A percentile compares a stretch with the other conserved stretches of the same genome.
These are phyloP conservation scores for Meganola albula DNA, from an alignment of 2,888 invertebrate species.

Conservation along the genomic window DNA sequence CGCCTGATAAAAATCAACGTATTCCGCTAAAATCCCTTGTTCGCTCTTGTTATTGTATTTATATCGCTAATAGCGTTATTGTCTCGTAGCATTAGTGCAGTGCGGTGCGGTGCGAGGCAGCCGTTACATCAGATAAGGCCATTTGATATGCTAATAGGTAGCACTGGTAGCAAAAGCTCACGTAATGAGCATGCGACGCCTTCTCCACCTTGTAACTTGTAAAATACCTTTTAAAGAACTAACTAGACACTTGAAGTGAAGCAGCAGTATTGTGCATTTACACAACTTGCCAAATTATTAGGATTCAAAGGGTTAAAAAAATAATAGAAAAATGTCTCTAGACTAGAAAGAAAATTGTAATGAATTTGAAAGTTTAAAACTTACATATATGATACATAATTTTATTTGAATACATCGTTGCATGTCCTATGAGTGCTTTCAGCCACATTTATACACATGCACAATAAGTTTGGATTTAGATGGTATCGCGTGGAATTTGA, in stretches of 20 bases:
- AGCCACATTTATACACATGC: too few species aligned
- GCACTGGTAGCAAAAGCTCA: conserved; percentile 58
- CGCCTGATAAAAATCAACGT: conserved; percentile 33
- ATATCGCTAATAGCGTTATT: conserved; percentile 63
- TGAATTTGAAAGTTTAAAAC: conserved; percentile 9
- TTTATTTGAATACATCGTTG: too few species aligned
- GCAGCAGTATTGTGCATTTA: too few species aligned
- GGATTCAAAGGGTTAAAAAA: too few species aligned
- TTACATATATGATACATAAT: too few species aligned
- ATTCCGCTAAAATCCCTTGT: conserved; percentile 29
- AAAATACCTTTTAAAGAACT: neutral
- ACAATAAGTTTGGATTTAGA: conserved; percentile 71
- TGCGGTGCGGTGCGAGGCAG: conserved; percentile 39
- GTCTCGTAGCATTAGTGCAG: conserved; percentile 44
- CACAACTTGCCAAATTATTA: too few species aligned
- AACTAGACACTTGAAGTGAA: too few species aligned
- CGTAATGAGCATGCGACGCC: conserved; percentile 61
- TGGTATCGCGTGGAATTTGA: conserved; percentile 58
- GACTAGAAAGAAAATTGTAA: too few species aligned
- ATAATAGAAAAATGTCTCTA: too few species aligned
- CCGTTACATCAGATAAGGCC: conserved; percentile 66
- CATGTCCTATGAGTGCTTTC: too few species aligned
- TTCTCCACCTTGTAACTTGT: conserved; percentile 37
- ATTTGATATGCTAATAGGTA: conserved; percentile 63
- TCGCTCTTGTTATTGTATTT: conserved; percentile 54